phyloP scores from a whole-genome alignment of 1,140 invertebrate species.

The Pseudoatta argentina region DNA sequence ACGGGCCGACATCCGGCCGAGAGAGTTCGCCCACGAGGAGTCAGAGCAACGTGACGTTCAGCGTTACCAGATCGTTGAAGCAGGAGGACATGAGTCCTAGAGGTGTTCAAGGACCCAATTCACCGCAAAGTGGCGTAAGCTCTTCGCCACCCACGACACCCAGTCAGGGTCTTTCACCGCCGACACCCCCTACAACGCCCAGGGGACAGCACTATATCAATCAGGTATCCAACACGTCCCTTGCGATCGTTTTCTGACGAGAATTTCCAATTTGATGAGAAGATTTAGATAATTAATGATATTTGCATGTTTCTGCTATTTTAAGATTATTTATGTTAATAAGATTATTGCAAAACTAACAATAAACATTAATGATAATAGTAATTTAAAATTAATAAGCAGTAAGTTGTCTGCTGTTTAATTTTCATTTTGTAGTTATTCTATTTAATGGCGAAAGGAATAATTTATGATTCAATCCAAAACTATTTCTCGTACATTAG shows the following conservation, averaged over 20 bases:
- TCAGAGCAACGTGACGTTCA: constrained; percentile 79
- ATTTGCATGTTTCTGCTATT: background rate
- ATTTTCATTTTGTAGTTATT: background rate
- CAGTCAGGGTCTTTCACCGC: constrained; percentile 85
- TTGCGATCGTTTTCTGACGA: constrained; percentile 10
- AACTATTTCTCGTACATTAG: background rate
- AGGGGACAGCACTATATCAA: constrained; percentile 85
- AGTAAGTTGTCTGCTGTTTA: background rate
- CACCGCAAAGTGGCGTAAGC: constrained; percentile 81
- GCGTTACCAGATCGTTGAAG: constrained; percentile 79
- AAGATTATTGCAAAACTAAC: background rate
- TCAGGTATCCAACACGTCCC: constrained; percentile 75
- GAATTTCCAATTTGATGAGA: background rate
- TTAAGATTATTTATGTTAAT: background rate
- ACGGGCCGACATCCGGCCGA: constrained; percentile 78
- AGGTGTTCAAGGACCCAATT: constrained; percentile 77
- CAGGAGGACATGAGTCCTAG: constrained; percentile 80
- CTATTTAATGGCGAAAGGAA: background rate
- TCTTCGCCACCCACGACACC: constrained; percentile 82
- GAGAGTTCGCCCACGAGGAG: constrained; percentile 79
- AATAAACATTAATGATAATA: background rate
- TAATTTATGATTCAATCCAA: background rate
- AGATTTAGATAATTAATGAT: background rate
- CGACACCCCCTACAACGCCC: constrained; percentile 87
- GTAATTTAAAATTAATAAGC: background rate